Percentiles rank a stretch among this genome's conserved stretches.
These are phyloP conservation scores for Sinosuthora webbiana DNA, from an alignment of 2,113 vertebrate species.

Conservation along the genomic window DNA sequence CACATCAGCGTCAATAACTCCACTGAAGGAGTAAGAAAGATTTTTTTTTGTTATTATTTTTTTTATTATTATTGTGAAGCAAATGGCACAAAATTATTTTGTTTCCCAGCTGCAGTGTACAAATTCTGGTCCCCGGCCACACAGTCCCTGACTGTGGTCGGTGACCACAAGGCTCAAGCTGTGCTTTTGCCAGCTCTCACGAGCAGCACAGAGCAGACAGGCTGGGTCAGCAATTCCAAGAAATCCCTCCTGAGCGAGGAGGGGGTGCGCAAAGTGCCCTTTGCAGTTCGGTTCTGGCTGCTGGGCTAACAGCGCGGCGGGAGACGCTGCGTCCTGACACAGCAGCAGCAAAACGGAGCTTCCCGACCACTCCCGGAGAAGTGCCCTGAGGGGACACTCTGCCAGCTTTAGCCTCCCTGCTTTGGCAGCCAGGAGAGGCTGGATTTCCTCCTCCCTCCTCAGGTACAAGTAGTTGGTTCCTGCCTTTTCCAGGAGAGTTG, in stretches of 20 bases:
- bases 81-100: background rate
- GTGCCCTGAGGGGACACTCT: background rate
- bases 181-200: background rate
- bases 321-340: background rate
- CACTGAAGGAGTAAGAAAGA: background rate
- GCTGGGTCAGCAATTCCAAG: background rate
- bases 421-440: background rate
- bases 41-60: background rate
- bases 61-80: background rate
- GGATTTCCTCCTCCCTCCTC: background rate
- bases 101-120: background rate
- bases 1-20: constrained; percentile 17
- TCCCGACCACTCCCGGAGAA: background rate
- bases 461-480: background rate
- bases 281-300: background rate
- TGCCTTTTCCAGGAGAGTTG: background rate
- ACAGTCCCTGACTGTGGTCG: background rate
- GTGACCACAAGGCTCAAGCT: background rate
- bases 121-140: background rate
- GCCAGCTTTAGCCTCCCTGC: background rate
- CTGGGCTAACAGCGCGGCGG: background rate
- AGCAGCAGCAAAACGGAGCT: background rate
- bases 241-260: background rate
- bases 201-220: background rate
- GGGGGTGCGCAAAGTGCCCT: background rate